A percentile compares a stretch with the other conserved stretches of the same genome.
These are phyloP conservation scores for Anoplius nigerrimus DNA, from an alignment of 2,888 invertebrate species.

Conservation along the genomic window DNA sequence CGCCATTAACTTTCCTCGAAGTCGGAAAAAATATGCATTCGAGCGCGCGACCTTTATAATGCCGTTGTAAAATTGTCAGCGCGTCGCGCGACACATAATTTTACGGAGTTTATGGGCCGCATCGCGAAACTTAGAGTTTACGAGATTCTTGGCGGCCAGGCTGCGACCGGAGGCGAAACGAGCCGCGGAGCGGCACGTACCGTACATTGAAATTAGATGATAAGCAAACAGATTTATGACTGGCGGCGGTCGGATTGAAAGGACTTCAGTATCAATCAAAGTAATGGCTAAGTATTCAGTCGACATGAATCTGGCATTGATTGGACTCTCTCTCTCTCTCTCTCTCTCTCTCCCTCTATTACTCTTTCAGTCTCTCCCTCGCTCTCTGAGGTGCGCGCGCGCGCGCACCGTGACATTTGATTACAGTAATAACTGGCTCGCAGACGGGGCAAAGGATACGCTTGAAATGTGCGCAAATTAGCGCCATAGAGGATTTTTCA, in stretches of 20 bases:
- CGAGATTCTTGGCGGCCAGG: constrained; percentile 21
- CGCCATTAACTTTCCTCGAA: constrained; percentile 42
- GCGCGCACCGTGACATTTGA: constrained; percentile 27
- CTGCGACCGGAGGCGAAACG: not conserved
- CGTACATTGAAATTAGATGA: constrained; percentile 11
- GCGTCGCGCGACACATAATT: constrained; percentile 35
- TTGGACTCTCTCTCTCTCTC: constrained; percentile 36
- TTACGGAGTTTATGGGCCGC: constrained; percentile 40
- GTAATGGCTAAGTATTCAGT: constrained; percentile 38
- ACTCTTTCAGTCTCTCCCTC: not conserved
- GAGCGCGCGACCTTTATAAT: constrained; percentile 33
- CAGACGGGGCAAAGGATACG: not conserved
- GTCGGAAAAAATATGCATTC: constrained; percentile 21
- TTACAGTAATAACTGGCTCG: constrained; percentile 34
- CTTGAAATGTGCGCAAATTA: constrained; percentile 22
- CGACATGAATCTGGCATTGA: constrained; percentile 46
- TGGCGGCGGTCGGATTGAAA: constrained; percentile 22
- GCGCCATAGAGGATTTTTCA: constrained; percentile 13
- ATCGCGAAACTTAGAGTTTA: constrained; percentile 30
- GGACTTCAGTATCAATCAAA: constrained; percentile 43
- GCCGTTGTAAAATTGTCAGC: constrained; percentile 47
- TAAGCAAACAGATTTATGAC: constrained; percentile 13
- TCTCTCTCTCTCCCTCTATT: too few relatives aligned
- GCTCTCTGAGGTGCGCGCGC: not conserved
- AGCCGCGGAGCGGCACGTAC: too few relatives aligned